Evolutionary conservation across 2,113 vertebrate species (phyloP).

Genomic region (Parotia lawesii): DNA sequence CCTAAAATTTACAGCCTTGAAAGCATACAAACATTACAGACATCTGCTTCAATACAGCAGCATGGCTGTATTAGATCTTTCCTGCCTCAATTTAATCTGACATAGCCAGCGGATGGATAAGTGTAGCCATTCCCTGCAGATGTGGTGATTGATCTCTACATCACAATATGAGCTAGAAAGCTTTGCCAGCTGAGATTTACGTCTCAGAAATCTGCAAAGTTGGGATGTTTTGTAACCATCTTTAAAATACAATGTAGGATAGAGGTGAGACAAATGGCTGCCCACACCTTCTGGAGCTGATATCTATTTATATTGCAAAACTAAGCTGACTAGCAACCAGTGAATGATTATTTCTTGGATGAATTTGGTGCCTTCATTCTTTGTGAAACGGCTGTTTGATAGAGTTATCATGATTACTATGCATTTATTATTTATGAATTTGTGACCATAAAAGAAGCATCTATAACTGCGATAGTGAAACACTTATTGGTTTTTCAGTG

Average conservation of each 20-base stretch:
- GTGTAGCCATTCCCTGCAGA: neutral
- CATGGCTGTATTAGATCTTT: neutral
- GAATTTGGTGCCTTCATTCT: neutral
- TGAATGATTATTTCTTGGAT: neutral
- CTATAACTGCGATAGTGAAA: neutral
- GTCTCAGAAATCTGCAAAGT: neutral
- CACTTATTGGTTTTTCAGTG: neutral
- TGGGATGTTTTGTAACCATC: neutral
- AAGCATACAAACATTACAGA: neutral
- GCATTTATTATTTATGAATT: neutral
- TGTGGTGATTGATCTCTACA: neutral
- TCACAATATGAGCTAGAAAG: neutral
- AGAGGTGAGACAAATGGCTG: neutral
- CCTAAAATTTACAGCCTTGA: neutral
- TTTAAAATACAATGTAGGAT: neutral
- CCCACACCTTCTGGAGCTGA: neutral
- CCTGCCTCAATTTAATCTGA: neutral
- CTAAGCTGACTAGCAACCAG: neutral
- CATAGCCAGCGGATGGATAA: neutral
- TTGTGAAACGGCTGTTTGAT: neutral
- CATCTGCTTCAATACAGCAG: neutral
- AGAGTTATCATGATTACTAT: neutral
- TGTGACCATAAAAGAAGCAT: neutral
- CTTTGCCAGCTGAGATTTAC: neutral
- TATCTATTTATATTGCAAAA: neutral